Base-by-base conservation (phyloP, 2,113 vertebrate species). In the Brachypodius melanocephalos region DNA sequence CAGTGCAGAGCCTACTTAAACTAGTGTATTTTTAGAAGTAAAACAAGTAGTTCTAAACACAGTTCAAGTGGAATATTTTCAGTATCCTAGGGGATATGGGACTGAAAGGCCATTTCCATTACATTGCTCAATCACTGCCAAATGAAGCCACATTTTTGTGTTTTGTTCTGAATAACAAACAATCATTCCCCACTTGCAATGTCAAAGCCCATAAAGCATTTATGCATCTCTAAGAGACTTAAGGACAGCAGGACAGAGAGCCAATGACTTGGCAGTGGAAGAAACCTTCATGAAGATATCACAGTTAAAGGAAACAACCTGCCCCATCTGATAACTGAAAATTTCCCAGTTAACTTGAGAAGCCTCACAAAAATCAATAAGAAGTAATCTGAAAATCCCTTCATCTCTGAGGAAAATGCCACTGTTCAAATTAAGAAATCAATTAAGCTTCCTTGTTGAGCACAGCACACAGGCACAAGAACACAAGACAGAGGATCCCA, bases 211-310 rank as follows among this genome's bases (percentile, higher is more conserved):
- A 32, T 9, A 36, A 75, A 75, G n/a, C 10, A 43, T 78, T 42
- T 89, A 48, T 72, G 49, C 15, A 48, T 14, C 13, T 67, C 57
- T 7, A 17, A 36, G 8, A 58, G 46, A 43, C 26, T 87, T 55
- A 48, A 87, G 52, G 40, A 45, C 48, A 59, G 32, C n/a, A 75
- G 45, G 8, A 63, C 5, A 66, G 46, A 77, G 29, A 86, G 54
- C 7, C 34, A 58, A 17, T 0, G 1, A 38, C 16, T 43, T 46
- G 19, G 24, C 0, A 5, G 26, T 48, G 43, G 32, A 77, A 89
- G 25, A 84, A 16, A 71, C 78, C 10, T 72, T 72, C 28, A 85
- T 15, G 40, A 91, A 75, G 32, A 26, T 14, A 85, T 6, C 1
- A 5, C 8, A 59, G 14, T 40, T 85, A 65, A 67, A 79, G 40